Evolutionary conservation across 2,113 vertebrate species (phyloP), one percentile per base, ranked within the genome.

Genomic region (Corydoras maculifer): DNA sequence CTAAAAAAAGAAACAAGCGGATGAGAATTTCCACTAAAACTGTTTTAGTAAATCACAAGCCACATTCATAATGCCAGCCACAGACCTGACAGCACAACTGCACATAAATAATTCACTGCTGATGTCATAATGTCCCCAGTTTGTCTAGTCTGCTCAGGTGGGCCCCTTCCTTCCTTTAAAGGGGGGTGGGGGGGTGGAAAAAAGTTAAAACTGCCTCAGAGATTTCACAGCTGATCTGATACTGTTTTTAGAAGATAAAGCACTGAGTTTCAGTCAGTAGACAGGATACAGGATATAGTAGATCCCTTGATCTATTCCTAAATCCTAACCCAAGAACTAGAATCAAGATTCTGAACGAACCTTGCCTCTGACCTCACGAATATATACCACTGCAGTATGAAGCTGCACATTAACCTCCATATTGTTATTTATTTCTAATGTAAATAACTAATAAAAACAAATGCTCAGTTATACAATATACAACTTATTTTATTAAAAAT

Each of bases 1-100:
- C 89, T 92, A 85, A 9, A 87, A 82, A 62, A 81, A 53, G 48
- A 50, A 51, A 7, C 68, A 49, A 72, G 57, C 66, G 2, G 53
- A 51, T 29, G 18, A 18, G 31, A 65, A 43, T 43, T 4, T 43
- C 35, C 35, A 43, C 35, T 43, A 43, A 43, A 43, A 43, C 4
- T 43, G 35, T 43, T 43, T 8, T 5, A 48, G 9, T 53, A 53
- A 6, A 53, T 12, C 51, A 53, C 13, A 14, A 53, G 13, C 51
- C 51, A 14, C 51, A 43, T 43, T 43, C 65, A 58, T 7, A 13
- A 10, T 48, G 54, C 57, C 12, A n/a, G 8, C 5, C 6, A 43
- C 31, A 58, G 31, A 68, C 2, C n/a, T 48, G 10, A 43, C 31
- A 67, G 35, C 35, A 43, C 9, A 18, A 51, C 12, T 35, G 7